These are phyloP conservation scores for Gadopsis marmoratus DNA, from an alignment of 2,797 vertebrate species.

Conservation along the genomic window DNA sequence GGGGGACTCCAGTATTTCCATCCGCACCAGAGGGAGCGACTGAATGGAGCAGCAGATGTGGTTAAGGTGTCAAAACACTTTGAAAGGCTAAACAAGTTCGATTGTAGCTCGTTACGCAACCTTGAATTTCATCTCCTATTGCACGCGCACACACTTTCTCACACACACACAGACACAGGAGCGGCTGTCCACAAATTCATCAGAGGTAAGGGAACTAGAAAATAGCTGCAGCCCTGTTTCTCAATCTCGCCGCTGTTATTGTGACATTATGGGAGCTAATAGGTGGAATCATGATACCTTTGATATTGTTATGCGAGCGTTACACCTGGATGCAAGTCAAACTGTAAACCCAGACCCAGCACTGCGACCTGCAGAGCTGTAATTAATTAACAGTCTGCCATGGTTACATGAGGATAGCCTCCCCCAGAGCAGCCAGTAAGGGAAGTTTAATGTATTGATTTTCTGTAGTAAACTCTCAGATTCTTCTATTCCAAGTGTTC, in stretches of 20 bases:
- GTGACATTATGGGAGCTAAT: not conserved
- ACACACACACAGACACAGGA: slow-evolving; percentile 16
- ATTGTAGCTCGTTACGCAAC: slow-evolving; percentile 49
- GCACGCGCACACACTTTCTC: not conserved
- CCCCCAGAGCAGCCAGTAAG: slow-evolving; percentile 1
- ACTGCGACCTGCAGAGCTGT: slow-evolving; percentile 14
- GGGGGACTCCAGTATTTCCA: slow-evolving; percentile 27
- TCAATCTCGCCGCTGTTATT: slow-evolving; percentile 5
- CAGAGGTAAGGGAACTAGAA: slow-evolving; percentile 8
- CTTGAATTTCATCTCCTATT: slow-evolving; percentile 46
- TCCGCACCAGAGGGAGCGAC: slow-evolving; percentile 42
- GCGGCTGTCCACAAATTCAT: slow-evolving; percentile 18
- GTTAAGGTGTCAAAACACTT: slow-evolving; percentile 65
- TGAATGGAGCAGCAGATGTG: slow-evolving; percentile 49
- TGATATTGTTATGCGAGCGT: slow-evolving; percentile 6
- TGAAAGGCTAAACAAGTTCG: slow-evolving; percentile 57
- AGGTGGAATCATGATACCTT: not conserved
- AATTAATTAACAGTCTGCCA: slow-evolving; percentile 31
- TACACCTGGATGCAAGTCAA: not conserved
- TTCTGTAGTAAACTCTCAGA: slow-evolving; percentile 30
- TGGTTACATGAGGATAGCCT: slow-evolving; percentile 4
- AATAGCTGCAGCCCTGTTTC: slow-evolving; percentile 1
- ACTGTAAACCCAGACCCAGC: slow-evolving; percentile 12
- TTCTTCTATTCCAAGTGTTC: slow-evolving; percentile 19
- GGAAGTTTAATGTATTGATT: slow-evolving; percentile 38